These are phyloP conservation scores for Megalurothrips usitatus DNA, from an alignment of 2,888 invertebrate species.

Conservation along the genomic window DNA sequence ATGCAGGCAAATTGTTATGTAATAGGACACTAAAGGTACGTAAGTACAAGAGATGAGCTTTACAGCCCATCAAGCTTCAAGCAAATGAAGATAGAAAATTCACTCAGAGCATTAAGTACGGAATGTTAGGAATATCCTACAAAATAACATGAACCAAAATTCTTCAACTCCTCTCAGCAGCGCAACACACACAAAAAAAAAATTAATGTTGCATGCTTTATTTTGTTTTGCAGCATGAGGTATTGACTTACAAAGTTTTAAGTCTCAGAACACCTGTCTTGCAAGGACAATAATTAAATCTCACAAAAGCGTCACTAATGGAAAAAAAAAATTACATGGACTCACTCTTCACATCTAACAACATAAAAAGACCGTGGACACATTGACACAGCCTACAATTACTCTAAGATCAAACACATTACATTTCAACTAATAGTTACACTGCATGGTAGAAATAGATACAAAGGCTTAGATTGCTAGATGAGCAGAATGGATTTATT, in stretches of 20 bases:
- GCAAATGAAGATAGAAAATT: neutral
- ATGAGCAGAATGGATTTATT: conserved; percentile 21
- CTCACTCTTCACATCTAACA: conserved; percentile 5
- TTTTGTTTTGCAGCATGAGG: neutral
- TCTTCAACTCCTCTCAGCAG: neutral
- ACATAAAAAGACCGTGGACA: conserved; percentile 10
- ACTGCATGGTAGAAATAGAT: conserved; percentile 21
- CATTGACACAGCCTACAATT: conserved; percentile 16
- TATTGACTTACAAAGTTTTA: neutral
- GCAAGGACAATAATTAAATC: neutral
- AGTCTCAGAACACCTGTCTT: neutral
- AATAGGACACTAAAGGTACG: conserved; percentile 18
- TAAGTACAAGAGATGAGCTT: neutral
- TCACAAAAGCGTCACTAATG: neutral
- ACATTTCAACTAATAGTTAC: conserved; percentile 19
- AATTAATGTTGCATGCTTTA: neutral
- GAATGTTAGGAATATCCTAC: conserved; percentile 7
- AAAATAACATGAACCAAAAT: neutral
- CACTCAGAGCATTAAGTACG: neutral
- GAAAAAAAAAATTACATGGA: neutral
- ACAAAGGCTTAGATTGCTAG: conserved; percentile 21
- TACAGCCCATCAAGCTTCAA: conserved; percentile 5
- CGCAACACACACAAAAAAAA: neutral
- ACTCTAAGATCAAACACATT: conserved; percentile 24
- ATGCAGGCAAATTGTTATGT: neutral